Conservation (phyloP, 2,797 vertebrate genomes). For the Molossus molossus region DNA sequence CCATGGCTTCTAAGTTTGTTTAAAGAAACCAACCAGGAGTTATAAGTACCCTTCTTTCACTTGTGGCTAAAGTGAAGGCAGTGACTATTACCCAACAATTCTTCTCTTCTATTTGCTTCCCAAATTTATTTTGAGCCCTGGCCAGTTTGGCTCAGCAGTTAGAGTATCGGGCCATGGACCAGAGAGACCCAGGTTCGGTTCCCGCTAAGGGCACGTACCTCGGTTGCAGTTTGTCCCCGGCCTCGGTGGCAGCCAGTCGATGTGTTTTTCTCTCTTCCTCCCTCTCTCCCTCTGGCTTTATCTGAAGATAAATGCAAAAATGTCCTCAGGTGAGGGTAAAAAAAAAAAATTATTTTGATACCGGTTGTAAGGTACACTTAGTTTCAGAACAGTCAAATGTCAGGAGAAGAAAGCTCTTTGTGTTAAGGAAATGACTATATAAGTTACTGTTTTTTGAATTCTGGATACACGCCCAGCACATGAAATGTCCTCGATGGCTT, state of each 20-base stretch:
- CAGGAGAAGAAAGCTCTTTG: slow-evolving; percentile 37
- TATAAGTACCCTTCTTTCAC: neutral
- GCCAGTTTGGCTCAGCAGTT: too few relatives aligned
- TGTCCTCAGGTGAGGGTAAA: too few relatives aligned
- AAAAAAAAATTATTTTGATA: neutral
- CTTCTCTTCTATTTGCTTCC: neutral
- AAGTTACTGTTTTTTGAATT: neutral
- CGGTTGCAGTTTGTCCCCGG: too few relatives aligned
- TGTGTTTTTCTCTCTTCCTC: too few relatives aligned
- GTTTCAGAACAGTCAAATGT: neutral
- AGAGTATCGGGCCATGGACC: too few relatives aligned
- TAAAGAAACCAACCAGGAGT: neutral
- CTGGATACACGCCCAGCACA: neutral
- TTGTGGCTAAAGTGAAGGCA: neutral
- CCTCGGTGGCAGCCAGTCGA: too few relatives aligned
- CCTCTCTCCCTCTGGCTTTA: too few relatives aligned
- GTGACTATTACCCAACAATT: neutral
- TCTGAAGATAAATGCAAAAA: too few relatives aligned
- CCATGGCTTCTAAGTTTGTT: neutral
- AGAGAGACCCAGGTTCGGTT: too few relatives aligned
- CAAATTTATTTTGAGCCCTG: neutral
- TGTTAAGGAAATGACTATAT: neutral
- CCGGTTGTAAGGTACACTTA: neutral
- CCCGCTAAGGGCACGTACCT: too few relatives aligned
- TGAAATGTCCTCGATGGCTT: neutral